Evolutionary conservation across 2,797 vertebrate genomes (phyloP).

Genomic region (Petrocephalus sullivani): DNA sequence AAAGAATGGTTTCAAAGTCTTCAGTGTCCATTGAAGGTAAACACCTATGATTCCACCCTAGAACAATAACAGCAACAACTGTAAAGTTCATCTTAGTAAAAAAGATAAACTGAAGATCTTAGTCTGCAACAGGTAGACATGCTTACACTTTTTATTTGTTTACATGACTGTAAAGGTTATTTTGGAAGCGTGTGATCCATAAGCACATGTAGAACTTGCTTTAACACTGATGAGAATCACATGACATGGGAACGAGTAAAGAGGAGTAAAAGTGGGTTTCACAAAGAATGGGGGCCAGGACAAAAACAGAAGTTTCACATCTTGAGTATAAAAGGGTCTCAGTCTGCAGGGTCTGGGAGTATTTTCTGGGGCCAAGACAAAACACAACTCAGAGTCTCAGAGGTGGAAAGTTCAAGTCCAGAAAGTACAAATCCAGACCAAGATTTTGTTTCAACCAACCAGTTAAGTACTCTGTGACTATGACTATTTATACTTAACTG

Average conservation of each 20-base stretch:
- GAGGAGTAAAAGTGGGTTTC: not conserved
- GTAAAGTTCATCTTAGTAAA: not conserved
- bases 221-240: not conserved
- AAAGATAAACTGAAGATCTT: not conserved
- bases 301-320: not conserved
- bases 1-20: constrained; percentile 80
- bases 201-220: not conserved
- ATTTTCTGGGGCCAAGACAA: not conserved
- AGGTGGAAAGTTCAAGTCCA: not conserved
- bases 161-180: not conserved
- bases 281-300: not conserved
- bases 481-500: not conserved
- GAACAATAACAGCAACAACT: constrained; percentile 5
- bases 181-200: not conserved
- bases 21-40: constrained; percentile 75
- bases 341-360: not conserved
- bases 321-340: not conserved
- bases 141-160: not conserved
- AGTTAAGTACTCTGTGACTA: not conserved
- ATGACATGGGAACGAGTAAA: not conserved
- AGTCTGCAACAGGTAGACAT: not conserved
- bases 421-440: not conserved
- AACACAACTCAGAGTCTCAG: not conserved
- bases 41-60: constrained; percentile 74
- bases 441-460: not conserved